Evolutionary conservation across 2,888 invertebrate species (phyloP).

Genomic region (Baronia brevicornis): DNA sequence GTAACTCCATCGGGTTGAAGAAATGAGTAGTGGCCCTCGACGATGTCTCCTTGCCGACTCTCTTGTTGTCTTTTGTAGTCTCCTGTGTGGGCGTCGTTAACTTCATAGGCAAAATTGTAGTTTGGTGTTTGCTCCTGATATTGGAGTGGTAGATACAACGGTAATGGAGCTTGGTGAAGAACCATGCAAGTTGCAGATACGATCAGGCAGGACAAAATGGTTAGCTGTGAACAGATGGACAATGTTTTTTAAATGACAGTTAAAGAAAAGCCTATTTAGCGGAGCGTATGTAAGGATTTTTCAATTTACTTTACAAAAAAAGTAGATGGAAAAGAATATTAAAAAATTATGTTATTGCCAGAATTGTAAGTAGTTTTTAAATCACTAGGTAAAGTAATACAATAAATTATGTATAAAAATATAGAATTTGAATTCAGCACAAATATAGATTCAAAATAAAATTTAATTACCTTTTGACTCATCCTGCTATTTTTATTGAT

Average conservation of each 20-base stretch:
- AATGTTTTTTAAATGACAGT: neutral
- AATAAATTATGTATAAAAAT: no score
- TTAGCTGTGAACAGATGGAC: conserved; percentile 1
- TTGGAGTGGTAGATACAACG: conserved; percentile 3
- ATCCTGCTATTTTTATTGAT: conserved; percentile 27
- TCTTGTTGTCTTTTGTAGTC: conserved; percentile 70
- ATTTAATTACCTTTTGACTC: conserved; percentile 40
- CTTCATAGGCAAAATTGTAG: conserved; percentile 68
- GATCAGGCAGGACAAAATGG: conserved; percentile 25
- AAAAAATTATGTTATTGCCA: no score
- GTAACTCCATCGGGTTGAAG: conserved; percentile 65
- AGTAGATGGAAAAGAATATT: no score
- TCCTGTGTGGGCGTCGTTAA: conserved; percentile 63
- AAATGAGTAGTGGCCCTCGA: conserved; percentile 65
- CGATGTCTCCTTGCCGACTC: conserved; percentile 55
- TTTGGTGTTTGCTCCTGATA: conserved; percentile 36
- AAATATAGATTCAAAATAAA: neutral
- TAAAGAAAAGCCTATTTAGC: neutral
- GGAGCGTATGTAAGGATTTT: no score
- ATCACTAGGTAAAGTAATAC: no score
- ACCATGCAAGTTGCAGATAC: conserved; percentile 43
- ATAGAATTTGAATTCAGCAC: no score
- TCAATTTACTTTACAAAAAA: no score
- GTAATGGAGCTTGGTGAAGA: conserved; percentile 30
- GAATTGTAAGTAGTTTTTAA: no score